phyloP scores from a whole-genome alignment of 2,888 invertebrate genomes.

The Nasonia oneida region DNA sequence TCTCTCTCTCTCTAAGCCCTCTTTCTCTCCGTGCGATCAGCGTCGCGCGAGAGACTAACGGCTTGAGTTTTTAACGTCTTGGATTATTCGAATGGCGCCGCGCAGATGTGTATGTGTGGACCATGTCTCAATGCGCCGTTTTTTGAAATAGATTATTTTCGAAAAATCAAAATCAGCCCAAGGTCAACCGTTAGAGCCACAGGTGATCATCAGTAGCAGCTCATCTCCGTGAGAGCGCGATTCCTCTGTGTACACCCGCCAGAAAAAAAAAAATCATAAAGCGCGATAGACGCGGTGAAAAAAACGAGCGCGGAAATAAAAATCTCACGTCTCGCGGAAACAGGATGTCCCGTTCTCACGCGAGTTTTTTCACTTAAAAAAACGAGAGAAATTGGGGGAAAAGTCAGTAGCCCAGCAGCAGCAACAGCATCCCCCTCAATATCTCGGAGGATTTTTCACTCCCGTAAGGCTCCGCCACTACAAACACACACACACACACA shows the following conservation, averaged over 20 bases:
- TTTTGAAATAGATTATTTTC: no score
- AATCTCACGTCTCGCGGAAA: slow-evolving; percentile 67
- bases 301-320: slow-evolving; percentile 62
- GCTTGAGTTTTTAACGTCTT: slow-evolving; percentile 68
- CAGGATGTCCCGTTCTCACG: slow-evolving; percentile 67
- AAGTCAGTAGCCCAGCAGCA: slow-evolving; percentile 51
- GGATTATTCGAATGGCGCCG: neutral
- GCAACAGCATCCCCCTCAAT: slow-evolving; percentile 47
- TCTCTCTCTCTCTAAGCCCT: slow-evolving; percentile 25
- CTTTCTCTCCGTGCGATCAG: neutral
- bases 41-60: slow-evolving; percentile 68
- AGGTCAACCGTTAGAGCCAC: neutral
- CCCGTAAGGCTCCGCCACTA: slow-evolving; percentile 16
- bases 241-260: slow-evolving; percentile 2
- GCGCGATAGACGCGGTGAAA: neutral
- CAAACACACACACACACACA: slow-evolving; percentile 55
- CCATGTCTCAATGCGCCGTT: neutral
- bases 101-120: neutral
- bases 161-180: neutral
- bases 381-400: slow-evolving; percentile 57
- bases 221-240: slow-evolving; percentile 33
- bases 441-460: slow-evolving; percentile 59
- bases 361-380: slow-evolving; percentile 62
- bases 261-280: slow-evolving; percentile 3
- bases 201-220: neutral